Evolutionary conservation across 2,888 invertebrate genomes (phyloP).

Genomic region (Parochlus steinenii): DNA sequence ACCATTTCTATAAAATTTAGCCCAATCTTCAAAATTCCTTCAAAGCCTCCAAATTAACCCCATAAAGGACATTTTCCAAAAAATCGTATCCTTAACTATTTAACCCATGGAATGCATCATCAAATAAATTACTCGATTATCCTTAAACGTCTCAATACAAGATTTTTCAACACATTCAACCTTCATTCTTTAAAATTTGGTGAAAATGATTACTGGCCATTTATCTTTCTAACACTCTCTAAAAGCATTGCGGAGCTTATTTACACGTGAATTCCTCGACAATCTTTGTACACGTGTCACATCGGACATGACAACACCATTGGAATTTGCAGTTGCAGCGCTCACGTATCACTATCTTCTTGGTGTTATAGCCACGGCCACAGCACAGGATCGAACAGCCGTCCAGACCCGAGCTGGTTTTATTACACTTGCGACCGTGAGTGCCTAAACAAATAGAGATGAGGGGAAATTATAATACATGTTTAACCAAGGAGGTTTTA

Average conservation of each 20-base stretch:
- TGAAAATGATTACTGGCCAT: neutral
- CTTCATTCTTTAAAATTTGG: neutral
- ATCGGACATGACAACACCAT: conserved; percentile 91
- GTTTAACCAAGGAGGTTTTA: neutral
- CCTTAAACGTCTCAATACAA: no score
- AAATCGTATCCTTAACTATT: no score
- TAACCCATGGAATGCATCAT: no score
- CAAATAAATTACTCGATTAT: no score
- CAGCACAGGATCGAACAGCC: conserved; percentile 82
- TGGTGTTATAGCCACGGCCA: conserved; percentile 81
- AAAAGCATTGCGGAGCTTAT: conserved; percentile 29
- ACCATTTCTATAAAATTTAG: no score
- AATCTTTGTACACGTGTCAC: conserved; percentile 66
- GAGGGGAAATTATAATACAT: conserved; percentile 7
- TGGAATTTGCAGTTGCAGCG: conserved; percentile 88
- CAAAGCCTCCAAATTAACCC: no score
- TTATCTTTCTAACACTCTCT: neutral
- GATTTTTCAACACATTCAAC: no score
- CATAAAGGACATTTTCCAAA: no score
- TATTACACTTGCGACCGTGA: conserved; percentile 51
- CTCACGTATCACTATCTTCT: conserved; percentile 55
- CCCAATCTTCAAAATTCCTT: no score
- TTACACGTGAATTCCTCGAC: conserved; percentile 78
- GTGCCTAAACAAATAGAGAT: conserved; percentile 40
- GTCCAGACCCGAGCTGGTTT: conserved; percentile 57